Evolutionary conservation across 2,797 vertebrate genomes (phyloP).

Genomic region (Eleutherodactylus coqui): DNA sequence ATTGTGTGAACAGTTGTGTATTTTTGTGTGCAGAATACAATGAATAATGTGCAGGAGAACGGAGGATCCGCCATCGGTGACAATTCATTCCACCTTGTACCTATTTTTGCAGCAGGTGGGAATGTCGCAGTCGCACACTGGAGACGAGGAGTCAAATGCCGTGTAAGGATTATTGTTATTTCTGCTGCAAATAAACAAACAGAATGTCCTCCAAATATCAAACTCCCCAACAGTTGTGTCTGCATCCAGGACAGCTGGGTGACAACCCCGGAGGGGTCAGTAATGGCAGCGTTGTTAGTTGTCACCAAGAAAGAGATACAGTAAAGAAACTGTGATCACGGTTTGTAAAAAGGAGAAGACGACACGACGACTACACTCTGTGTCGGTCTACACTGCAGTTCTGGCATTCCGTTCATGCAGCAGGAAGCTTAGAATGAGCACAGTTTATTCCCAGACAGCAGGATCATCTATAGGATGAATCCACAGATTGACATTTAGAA

Average conservation of each 20-base stretch:
- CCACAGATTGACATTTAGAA: neutral
- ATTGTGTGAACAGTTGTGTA: neutral
- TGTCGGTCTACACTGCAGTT: neutral
- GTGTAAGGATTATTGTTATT: too few relatives aligned
- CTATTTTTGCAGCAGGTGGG: slow-evolving; percentile 23
- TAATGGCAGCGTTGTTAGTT: too few relatives aligned
- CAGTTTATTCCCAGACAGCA: neutral
- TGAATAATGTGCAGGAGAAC: neutral
- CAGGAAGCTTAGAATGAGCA: neutral
- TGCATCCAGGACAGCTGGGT: neutral
- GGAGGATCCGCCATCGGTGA: neutral
- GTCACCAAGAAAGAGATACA: too few relatives aligned
- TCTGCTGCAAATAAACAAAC: too few relatives aligned
- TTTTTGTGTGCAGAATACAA: neutral
- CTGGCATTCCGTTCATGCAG: neutral
- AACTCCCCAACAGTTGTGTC: neutral
- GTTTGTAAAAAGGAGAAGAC: too few relatives aligned
- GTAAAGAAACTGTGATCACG: too few relatives aligned
- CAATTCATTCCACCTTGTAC: slow-evolving; percentile 32
- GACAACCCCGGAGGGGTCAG: too few relatives aligned
- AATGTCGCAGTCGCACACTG: slow-evolving; percentile 17
- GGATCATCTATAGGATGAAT: neutral
- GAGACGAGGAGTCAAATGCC: neutral
- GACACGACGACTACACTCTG: neutral
- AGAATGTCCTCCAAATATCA: too few relatives aligned